These are phyloP conservation scores for Eugnorisma glareosa DNA, from an alignment of 2,888 invertebrate species.

Conservation along the genomic window DNA sequence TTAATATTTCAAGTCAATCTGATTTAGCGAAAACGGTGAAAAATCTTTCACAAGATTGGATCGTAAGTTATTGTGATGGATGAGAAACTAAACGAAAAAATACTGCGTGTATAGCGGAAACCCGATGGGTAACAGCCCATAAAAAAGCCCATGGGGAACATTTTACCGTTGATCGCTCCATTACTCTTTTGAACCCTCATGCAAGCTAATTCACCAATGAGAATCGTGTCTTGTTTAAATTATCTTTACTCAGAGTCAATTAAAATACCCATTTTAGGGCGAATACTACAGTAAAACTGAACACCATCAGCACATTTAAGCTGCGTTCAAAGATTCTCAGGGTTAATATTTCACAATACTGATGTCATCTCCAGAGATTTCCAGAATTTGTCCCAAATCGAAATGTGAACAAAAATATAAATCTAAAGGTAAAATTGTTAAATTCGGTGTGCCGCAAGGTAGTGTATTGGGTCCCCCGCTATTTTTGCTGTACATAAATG, in stretches of 20 bases:
- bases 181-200: constrained; percentile 8
- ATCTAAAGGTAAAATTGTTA: too few relatives aligned
- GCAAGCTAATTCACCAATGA: constrained; percentile 27
- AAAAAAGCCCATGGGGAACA: constrained; percentile 7
- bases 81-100: constrained; percentile 2
- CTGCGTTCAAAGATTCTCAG: not conserved
- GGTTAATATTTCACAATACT: too few relatives aligned
- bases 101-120: not conserved
- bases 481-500: too few relatives aligned
- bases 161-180: not conserved
- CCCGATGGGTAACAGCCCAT: constrained; percentile 4
- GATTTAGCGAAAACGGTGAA: not conserved
- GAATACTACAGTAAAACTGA: not conserved
- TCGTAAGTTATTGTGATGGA: not conserved
- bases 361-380: too few relatives aligned
- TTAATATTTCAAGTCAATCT: not conserved
- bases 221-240: not conserved
- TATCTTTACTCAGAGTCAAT: not conserved
- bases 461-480: too few relatives aligned
- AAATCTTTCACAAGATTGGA: not conserved
- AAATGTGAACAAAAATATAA: too few relatives aligned
- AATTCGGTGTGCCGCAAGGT: too few relatives aligned
- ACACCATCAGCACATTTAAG: not conserved
- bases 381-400: too few relatives aligned
- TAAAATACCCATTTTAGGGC: not conserved